Percentiles rank a stretch among this genome's conserved stretches.
These are phyloP conservation scores for Microctonus aethiopoides DNA, from an alignment of 2,888 invertebrate genomes.

Conservation along the genomic window DNA sequence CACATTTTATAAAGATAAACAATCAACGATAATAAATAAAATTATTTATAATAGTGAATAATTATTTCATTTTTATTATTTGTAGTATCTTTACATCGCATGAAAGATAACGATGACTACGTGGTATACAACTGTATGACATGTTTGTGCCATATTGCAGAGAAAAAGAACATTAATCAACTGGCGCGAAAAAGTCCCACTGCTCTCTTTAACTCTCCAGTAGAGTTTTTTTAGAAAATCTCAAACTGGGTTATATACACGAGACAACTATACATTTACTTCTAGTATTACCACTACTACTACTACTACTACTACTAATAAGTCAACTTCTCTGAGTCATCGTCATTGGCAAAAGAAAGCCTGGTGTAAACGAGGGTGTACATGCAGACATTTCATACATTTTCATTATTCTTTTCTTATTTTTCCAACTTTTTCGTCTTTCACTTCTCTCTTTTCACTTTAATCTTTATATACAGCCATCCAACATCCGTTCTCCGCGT, in stretches of 20 bases:
- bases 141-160: neutral
- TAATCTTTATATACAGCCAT: neutral
- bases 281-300: too few relatives aligned
- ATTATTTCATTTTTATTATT: neutral
- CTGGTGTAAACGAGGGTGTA: neutral
- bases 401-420: neutral
- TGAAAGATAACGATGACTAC: too few relatives aligned
- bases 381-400: neutral
- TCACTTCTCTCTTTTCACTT: neutral
- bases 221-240: neutral
- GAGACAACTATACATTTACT: neutral
- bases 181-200: neutral
- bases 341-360: constrained; percentile 7
- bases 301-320: neutral
- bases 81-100: neutral
- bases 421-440: neutral
- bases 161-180: neutral
- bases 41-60: neutral
- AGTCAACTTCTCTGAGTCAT: neutral
- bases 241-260: constrained; percentile 2
- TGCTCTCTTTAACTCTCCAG: constrained; percentile 3
- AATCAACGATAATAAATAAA: neutral
- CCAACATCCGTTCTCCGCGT: neutral
- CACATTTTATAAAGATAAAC: neutral
- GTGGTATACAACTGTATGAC: too few relatives aligned